A percentile compares a stretch with the other conserved stretches of the same genome.
phyloP scores from a whole-genome alignment of 1,140 invertebrate species.

The Caenorhabditis brenneri region DNA sequence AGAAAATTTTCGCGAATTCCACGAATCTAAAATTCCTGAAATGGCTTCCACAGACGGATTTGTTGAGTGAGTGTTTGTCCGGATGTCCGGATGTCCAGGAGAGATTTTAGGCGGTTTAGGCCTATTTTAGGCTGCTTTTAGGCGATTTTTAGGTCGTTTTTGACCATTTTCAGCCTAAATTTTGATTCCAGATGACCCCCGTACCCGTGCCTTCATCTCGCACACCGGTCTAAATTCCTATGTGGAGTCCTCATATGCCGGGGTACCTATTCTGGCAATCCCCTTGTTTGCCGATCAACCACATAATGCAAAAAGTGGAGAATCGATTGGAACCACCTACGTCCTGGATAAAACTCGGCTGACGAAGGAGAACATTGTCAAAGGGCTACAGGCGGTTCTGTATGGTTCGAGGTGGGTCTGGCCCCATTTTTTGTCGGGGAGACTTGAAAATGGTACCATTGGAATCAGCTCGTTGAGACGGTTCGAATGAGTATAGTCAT shows the following conservation, averaged over 20 bases:
- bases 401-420: background rate
- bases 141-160: no score
- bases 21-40: conserved; percentile 45
- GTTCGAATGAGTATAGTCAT: no score
- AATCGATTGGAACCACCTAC: background rate
- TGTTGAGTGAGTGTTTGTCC: conserved; percentile 49
- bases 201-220: conserved; percentile 61
- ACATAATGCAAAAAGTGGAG: conserved; percentile 47
- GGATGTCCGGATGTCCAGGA: no score
- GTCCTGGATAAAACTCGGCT: background rate
- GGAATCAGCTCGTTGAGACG: no score
- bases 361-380: background rate
- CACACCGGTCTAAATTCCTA: conserved; percentile 65
- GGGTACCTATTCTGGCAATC: conserved; percentile 63
- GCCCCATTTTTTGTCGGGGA: background rate
- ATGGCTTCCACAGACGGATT: conserved; percentile 51
- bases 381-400: background rate
- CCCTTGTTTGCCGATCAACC: conserved; percentile 68
- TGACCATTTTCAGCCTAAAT: background rate
- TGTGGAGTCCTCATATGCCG: conserved; percentile 58
- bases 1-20: background rate
- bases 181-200: conserved; percentile 51
- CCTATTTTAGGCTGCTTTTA: no score
- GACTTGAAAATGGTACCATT: no score
- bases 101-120: no score